phyloP scores from a whole-genome alignment of 1,140 invertebrate species.

The Lordiphosa stackelbergi region DNA sequence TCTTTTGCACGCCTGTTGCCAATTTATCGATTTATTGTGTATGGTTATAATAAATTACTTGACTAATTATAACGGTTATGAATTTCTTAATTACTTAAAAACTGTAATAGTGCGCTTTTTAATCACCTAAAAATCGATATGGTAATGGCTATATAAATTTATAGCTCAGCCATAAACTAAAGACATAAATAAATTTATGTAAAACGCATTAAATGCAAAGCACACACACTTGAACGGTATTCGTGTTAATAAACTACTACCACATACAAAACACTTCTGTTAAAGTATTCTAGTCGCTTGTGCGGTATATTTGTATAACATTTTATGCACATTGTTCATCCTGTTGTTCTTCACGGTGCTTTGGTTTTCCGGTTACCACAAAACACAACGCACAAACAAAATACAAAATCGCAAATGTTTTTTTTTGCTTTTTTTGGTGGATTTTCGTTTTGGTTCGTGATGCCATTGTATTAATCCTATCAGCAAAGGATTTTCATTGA shows the following conservation, averaged over 20 bases:
- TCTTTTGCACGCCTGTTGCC: too few species aligned
- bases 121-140: too few species aligned
- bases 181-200: neutral
- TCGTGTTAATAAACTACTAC: neutral
- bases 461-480: constrained; percentile 17
- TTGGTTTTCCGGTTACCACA: constrained; percentile 8
- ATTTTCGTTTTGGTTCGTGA: neutral
- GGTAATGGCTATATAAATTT: too few species aligned
- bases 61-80: too few species aligned
- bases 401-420: neutral
- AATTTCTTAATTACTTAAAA: too few species aligned
- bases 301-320: constrained; percentile 15
- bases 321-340: constrained; percentile 17
- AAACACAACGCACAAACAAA: constrained; percentile 1
- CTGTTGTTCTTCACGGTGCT: constrained; percentile 6
- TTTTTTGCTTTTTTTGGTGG: neutral
- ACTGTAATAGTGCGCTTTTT: too few species aligned
- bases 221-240: neutral
- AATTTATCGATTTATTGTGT: too few species aligned
- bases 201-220: neutral
- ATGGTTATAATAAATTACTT: too few species aligned
- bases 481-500: constrained; percentile 12
- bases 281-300: constrained; percentile 12
- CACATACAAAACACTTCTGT: constrained; percentile 9
- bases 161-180: too few species aligned